phyloP scores from a whole-genome alignment of 2,888 invertebrate species.

The Timandra comae region DNA sequence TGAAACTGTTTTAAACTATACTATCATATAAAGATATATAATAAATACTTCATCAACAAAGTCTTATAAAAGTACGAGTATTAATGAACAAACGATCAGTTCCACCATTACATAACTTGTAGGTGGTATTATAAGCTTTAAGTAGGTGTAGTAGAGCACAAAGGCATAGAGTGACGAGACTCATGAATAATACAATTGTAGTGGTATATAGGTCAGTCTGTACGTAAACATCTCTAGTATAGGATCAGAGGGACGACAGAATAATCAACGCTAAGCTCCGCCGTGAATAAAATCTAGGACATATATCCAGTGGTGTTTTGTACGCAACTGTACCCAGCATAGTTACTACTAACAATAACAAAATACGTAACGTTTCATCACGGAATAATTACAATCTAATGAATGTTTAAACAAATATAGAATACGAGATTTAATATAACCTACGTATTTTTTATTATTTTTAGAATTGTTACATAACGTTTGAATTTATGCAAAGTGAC shows the following conservation, averaged over 20 bases:
- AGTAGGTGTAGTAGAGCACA: conserved; percentile 14
- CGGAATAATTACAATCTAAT: no score
- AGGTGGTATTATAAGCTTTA: conserved; percentile 3
- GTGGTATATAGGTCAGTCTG: conserved; percentile 59
- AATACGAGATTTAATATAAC: no score
- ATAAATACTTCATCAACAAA: no score
- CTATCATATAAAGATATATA: no score
- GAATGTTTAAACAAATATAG: no score
- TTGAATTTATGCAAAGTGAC: no score
- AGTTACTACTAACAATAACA: neutral
- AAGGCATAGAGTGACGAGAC: conserved; percentile 37
- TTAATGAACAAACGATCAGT: neutral
- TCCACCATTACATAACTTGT: neutral
- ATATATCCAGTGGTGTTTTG: conserved; percentile 21
- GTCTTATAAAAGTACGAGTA: no score
- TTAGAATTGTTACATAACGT: no score
- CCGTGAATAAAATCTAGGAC: conserved; percentile 37
- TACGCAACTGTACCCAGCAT: neutral
- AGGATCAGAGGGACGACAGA: conserved; percentile 30
- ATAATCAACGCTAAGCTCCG: conserved; percentile 34
- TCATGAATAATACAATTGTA: conserved; percentile 61
- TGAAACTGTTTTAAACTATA: no score
- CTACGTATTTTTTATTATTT: no score
- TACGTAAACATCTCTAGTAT: conserved; percentile 45
- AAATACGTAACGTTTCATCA: no score